phyloP scores from a whole-genome alignment of 2,888 invertebrate genomes.

The Drosophila melanosoma region DNA sequence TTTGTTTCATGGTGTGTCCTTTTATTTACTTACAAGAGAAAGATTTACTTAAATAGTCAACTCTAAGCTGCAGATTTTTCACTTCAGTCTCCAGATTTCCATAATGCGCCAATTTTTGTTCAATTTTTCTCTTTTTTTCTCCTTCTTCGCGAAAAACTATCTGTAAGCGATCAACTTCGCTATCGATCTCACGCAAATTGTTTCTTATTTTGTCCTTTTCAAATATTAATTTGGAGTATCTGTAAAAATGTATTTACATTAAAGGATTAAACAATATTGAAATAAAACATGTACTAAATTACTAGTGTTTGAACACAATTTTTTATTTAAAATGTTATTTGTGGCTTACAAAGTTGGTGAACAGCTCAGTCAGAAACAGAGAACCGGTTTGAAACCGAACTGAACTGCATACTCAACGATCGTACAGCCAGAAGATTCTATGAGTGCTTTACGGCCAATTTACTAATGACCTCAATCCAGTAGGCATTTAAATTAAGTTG shows the following conservation, averaged over 20 bases:
- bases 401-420: neutral
- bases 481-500: too few species aligned
- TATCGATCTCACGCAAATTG: constrained; percentile 41
- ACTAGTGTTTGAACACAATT: neutral
- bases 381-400: neutral
- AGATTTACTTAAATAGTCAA: constrained; percentile 47
- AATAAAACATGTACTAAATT: constrained; percentile 36
- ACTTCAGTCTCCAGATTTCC: constrained; percentile 55
- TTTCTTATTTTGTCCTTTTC: constrained; percentile 72
- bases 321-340: too few species aligned
- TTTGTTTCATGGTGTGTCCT: neutral
- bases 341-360: too few species aligned
- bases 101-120: constrained; percentile 57
- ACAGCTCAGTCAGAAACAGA: neutral
- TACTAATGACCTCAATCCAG: too few species aligned
- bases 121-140: constrained; percentile 63
- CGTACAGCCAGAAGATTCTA: neutral
- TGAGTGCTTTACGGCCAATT: neutral
- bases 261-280: neutral
- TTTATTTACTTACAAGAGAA: constrained; percentile 53
- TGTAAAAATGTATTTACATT: constrained; percentile 58
- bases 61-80: constrained; percentile 56
- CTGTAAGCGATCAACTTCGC: constrained; percentile 62
- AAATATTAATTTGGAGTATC: constrained; percentile 64
- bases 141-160: constrained; percentile 21